phyloP scores from a whole-genome alignment of 1,140 invertebrate species.

The Papilio dardanus region DNA sequence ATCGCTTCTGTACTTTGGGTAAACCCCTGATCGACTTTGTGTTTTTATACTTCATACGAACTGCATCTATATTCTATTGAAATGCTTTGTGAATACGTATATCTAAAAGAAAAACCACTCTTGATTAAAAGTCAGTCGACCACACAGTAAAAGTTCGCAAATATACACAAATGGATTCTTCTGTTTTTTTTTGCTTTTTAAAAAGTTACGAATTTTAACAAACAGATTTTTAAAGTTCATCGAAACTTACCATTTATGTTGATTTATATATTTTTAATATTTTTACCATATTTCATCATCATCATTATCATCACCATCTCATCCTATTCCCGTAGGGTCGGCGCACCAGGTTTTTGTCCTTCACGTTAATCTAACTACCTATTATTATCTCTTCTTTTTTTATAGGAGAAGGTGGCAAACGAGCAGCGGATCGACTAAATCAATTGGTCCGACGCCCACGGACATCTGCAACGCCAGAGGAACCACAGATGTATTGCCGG shows the following conservation, averaged over 20 bases:
- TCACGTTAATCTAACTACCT: too few species aligned
- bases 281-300: too few species aligned
- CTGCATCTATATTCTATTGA: constrained; percentile 9
- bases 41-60: constrained; percentile 12
- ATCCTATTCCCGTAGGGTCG: too few species aligned
- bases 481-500: too few species aligned
- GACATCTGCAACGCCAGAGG: too few species aligned
- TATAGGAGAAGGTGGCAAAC: too few species aligned
- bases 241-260: not conserved
- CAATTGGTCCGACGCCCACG: too few species aligned
- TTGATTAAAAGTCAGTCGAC: constrained; percentile 23
- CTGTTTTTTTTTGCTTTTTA: not conserved
- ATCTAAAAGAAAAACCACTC: constrained; percentile 23
- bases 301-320: too few species aligned
- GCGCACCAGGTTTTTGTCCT: too few species aligned
- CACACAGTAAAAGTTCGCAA: constrained; percentile 4
- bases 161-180: not conserved
- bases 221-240: not conserved
- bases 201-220: not conserved
- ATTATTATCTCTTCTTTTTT: too few species aligned
- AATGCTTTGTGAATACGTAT: constrained; percentile 9
- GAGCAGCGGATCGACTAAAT: too few species aligned
- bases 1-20: too few species aligned
- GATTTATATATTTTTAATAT: not conserved
- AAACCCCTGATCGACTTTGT: constrained; percentile 2